Evolutionary conservation across 2,113 vertebrate species (phyloP), one percentile per base, ranked within the genome.

Genomic region (Hiodon alosoides): DNA sequence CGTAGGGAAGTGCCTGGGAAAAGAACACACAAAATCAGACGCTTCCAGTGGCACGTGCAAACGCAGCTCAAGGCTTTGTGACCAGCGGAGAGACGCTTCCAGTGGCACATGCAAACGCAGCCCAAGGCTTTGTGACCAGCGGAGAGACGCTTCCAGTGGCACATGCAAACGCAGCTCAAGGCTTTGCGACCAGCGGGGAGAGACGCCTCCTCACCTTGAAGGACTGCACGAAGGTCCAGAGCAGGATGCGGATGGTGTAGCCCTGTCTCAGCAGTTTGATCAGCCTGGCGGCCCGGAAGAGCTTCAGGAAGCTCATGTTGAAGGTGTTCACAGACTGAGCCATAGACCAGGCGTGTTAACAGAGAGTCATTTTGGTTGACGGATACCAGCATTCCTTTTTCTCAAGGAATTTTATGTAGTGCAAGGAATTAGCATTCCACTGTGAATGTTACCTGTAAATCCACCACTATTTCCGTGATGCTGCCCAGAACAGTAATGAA

Each of bases 251-350:
- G 59, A 99, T 99, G 82, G 97, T 99, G 85, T 99, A 98, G 74
- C 97, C 97, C 76, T 99, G 97, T 4, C 97, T 92, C 76, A 99
- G 91, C 70, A 99, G 92, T 83, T 99, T 99, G 86, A 99, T 99
- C 85, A 98, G 93, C 73, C 97, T 90, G 70, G 97, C 97, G 0
- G 97, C 89, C 71, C 97, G 92, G 88, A 99, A 99, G 5, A 99
- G 92, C 89, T 98, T 98, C 89, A 99, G 90, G 81, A 98, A 99
- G 80, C 97, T 98, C 97, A 99, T 97, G 81, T 99, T 99, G 92
- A 99, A 96, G 83, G 94, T 94, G 84, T 94, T 98, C 78, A 94
- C 90, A 46, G 73, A 72, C 71, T 72, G 71, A 47, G 16, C 72
- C 87, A 64, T n/a, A 67, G 13, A 51, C 5, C 7, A 47, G 48